Evolutionary conservation across 1,140 invertebrate genomes (phyloP), one percentile per base, ranked within the genome.

Genomic region (Dendrolimus punctatus): DNA sequence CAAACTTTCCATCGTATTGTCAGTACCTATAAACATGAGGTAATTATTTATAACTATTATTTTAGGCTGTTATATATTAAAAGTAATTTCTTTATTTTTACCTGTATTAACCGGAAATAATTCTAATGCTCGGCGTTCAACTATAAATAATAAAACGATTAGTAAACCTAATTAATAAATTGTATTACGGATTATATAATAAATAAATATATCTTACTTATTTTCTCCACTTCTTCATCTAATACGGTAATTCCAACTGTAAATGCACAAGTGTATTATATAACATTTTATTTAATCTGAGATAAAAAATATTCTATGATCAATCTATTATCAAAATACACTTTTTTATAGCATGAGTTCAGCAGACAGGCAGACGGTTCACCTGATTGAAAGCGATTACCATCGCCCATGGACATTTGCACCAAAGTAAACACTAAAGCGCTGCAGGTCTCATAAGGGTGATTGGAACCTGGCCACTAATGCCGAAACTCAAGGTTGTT

Each of bases 201-300:
- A 40, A 10, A 44, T 4, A 8, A 66, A 66, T 71, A 66, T 5
- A 8, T 67, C 73, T 76, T 68, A 80, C 77, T 40, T 63, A 80
- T 78, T 70, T 75, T 80, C 65, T 76, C 73, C 6, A 80, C 73
- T 58, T 78, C 71, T 62, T 78, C 75, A 41, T 80, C 77, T 10
- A 78, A 42, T 6, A 53, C 6, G 40, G 53, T 51, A 55, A 78
- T 53, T 46, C 68, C 66, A 39, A 76, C 77, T 80, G 52, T 54
- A 58, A 54, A 51, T 40, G 36, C 9, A 40, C 46, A 49, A 53
- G 43, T 39, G 39, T 41, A 6, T 8, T 36, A 23, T 23, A 23
- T 23, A 23, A 23, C 23, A 3, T 23, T 23, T 23, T 23, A 23
- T 23, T 23, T 23, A 23, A 23, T 23, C 23, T 23, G 23, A 23